Base-by-base conservation (phyloP, 2,113 vertebrate genomes). In the Podilymbus podiceps region DNA sequence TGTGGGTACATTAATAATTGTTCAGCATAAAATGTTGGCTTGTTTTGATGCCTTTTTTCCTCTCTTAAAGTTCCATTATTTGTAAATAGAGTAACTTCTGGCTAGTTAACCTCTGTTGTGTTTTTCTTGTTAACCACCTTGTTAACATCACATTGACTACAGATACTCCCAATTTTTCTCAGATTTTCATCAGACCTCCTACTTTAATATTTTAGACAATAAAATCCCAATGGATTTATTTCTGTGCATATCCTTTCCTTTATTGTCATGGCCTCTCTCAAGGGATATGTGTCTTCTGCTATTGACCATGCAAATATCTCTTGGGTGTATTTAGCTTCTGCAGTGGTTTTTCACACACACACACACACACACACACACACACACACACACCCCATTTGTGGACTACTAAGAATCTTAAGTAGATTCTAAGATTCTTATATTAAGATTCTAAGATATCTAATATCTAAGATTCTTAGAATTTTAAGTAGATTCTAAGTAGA, bases 21-120 rank as follows among this genome's bases (percentile, higher is more conserved):
- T 63, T 95, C 60, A 44, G 50, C 58, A 82, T 89, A 81, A 95
- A 95, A 75, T 44, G 42, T 31, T 90, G 91, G 71, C 91, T 95
- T 89, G 47, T 44, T 52, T 90, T 89, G 33, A 11, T 60, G 30
- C 52, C 72, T 81, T 22, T 88, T 79, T 62, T 25, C 35, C 56
- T 67, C 25, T 80, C 16, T 27, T 72, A 81, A 87, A 23, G 19
- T 81, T 92, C 15, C 9, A 38, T 85, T 89, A 60, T 78, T 84
- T 91, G 28, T 35, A 78, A 92, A 71, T 24, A 62, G 28, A 28
- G 25, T 52, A 89, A 71, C 40, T 81, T 38, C 19, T 59, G 52
- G n/a, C 28, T 30, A 63, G 76, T 90, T 89, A 91, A 81, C 18
- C 25, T 75, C 11, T 17, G 21, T 20, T 47, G 15, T 60, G 28